phyloP scores from a whole-genome alignment of 2,797 vertebrate genomes.

The Enteromius paludinosus region DNA sequence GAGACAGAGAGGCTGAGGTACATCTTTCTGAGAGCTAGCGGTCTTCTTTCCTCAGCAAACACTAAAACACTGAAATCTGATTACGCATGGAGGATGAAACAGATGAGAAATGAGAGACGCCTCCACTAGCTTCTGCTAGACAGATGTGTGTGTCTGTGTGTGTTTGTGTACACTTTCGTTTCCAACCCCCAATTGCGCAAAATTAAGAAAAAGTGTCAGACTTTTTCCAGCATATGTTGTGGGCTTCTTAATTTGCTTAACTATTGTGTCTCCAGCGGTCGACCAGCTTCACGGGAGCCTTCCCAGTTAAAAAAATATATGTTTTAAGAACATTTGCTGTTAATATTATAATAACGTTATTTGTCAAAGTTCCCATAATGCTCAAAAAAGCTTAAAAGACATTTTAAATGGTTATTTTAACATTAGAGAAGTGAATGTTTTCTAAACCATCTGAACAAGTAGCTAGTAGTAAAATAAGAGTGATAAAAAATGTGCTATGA shows the following conservation, averaged over 20 bases:
- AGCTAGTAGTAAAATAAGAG: background rate
- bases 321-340: background rate
- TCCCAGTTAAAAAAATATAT: background rate
- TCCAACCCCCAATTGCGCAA: background rate
- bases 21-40: constrained; percentile 25
- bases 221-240: constrained; percentile 1
- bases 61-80: constrained; percentile 48
- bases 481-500: background rate
- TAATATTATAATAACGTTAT: background rate
- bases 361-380: background rate
- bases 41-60: constrained; percentile 35
- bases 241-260: background rate
- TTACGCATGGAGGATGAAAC: constrained; percentile 36
- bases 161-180: constrained; percentile 3
- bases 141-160: background rate
- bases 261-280: background rate
- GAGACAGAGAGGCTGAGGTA: constrained; percentile 32
- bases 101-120: constrained; percentile 34
- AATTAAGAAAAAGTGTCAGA: background rate
- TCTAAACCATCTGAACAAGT: background rate
- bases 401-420: background rate
- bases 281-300: background rate
- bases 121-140: constrained; percentile 18
- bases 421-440: background rate
- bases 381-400: background rate